These are phyloP conservation scores for Apeltes quadracus DNA, from an alignment of 2,113 vertebrate species.

Conservation along the genomic window DNA sequence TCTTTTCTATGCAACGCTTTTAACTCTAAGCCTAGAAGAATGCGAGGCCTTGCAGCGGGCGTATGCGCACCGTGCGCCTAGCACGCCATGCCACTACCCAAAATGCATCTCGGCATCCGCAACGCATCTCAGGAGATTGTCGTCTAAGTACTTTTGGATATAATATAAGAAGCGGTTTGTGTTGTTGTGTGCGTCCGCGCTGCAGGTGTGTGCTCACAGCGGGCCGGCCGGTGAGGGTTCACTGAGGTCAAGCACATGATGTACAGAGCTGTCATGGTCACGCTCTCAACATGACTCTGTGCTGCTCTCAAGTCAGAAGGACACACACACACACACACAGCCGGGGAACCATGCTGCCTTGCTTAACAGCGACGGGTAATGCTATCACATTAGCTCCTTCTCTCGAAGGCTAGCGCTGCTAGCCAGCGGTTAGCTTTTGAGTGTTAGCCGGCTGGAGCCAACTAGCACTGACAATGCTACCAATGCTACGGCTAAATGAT, in stretches of 20 bases:
- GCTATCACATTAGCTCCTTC: slow-evolving; percentile 24
- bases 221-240: slow-evolving; percentile 78
- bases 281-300: slow-evolving; percentile 91
- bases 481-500: neutral
- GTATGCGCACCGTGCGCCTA: neutral
- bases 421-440: slow-evolving; percentile 7
- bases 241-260: slow-evolving; percentile 94
- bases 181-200: neutral
- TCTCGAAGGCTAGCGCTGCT: slow-evolving; percentile 36
- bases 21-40: too few relatives aligned
- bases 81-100: neutral
- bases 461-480: neutral
- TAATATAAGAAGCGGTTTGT: too few relatives aligned
- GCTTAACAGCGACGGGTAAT: slow-evolving; percentile 12
- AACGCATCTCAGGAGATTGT: too few relatives aligned
- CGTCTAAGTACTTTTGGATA: too few relatives aligned
- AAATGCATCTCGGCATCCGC: slow-evolving; percentile 5
- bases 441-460: neutral
- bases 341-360: slow-evolving; percentile 26
- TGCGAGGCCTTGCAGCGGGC: neutral
- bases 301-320: slow-evolving; percentile 89
- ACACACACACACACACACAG: slow-evolving; percentile 9
- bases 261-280: slow-evolving; percentile 92
- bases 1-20: too few relatives aligned
- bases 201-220: neutral